Evolutionary conservation across 2,797 vertebrate species (phyloP).

Genomic region (Tangara arthus): DNA sequence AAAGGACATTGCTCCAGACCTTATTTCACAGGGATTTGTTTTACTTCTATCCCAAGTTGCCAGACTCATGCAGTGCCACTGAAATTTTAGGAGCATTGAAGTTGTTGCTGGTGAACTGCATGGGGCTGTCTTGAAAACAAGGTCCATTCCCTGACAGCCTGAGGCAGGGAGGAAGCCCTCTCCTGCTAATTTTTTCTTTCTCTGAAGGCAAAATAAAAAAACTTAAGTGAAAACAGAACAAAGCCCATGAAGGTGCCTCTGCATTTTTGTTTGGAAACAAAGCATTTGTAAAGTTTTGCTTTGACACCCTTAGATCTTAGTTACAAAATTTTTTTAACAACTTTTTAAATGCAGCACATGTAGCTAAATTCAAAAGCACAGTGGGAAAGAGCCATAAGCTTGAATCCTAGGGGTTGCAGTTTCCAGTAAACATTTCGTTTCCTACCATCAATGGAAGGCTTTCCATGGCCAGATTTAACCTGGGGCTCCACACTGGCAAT

Average conservation of each 20-base stretch:
- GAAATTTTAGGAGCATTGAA: conserved; percentile 39
- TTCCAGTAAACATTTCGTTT: conserved; percentile 2
- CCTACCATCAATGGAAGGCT: neutral
- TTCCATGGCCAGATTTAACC: conserved; percentile 8
- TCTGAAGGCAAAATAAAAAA: conserved; percentile 38
- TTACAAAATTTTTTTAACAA: neutral
- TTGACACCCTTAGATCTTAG: conserved; percentile 15
- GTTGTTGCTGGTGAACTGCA: conserved; percentile 20
- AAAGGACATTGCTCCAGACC: neutral
- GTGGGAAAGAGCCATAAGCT: neutral
- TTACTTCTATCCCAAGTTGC: neutral
- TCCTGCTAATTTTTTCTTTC: neutral
- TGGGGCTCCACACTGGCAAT: neutral
- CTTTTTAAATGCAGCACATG: neutral
- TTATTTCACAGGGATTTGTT: neutral
- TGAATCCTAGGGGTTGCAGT: neutral
- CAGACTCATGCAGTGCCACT: neutral
- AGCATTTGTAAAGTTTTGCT: conserved; percentile 25
- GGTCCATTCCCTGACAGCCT: neutral
- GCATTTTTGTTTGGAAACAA: neutral
- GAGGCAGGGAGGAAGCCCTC: conserved; percentile 13
- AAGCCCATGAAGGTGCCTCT: neutral
- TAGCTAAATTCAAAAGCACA: conserved; percentile 19
- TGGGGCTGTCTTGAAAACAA: conserved; percentile 25
- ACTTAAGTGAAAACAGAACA: neutral